Base-by-base conservation (phyloP, 1,140 invertebrate genomes). In the Proales similis region DNA sequence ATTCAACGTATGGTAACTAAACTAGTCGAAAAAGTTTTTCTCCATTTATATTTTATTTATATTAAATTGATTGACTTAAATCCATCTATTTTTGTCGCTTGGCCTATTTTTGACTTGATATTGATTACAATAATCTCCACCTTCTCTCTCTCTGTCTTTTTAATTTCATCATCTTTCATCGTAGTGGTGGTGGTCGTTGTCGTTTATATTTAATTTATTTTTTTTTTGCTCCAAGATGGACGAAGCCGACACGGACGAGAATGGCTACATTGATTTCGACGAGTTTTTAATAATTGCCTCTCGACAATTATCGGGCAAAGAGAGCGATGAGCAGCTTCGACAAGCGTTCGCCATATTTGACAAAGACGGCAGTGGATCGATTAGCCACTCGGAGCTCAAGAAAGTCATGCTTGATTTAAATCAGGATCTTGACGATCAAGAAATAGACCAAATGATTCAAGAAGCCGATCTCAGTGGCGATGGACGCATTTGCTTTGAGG, bases 401-500 rank as follows among this genome's bases (percentile, higher is more conserved):
- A 12, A 29, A 32, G 24, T 60, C 5, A 51, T 51, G 48, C 20
- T 2, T 3, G 39, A 14, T 36, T 36, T 51, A 32, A 36, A 36
- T 19, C 30, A 51, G 26, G 22, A 51, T 5, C 27, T 51, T 22
- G 39, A 30, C 2, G 29, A 51, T 17, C 17, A 51, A 26, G 48
- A 51, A 14, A 32, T 51, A 36, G 48, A 51, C n/a, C 30, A 51
- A 17, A 51, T 51, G 48, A 51, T 51, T 14, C 17, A n/a, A 14
- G 48, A 51, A 26, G 48, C 48, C 9, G 48, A 51, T 33, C 4
- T 17, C 4, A 36, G 39, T 51, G 48, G 48, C 4, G 48, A 32
- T 36, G 22, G 14, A 30, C 29, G 29, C 32, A 36, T 62, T 5
- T 42, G 45, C 24, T 57, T 29, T 57, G 51, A 57, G 14, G 51